These are phyloP conservation scores for Smutsia temminckii DNA, from an alignment of 2,797 vertebrate genomes.

Conservation along the genomic window DNA sequence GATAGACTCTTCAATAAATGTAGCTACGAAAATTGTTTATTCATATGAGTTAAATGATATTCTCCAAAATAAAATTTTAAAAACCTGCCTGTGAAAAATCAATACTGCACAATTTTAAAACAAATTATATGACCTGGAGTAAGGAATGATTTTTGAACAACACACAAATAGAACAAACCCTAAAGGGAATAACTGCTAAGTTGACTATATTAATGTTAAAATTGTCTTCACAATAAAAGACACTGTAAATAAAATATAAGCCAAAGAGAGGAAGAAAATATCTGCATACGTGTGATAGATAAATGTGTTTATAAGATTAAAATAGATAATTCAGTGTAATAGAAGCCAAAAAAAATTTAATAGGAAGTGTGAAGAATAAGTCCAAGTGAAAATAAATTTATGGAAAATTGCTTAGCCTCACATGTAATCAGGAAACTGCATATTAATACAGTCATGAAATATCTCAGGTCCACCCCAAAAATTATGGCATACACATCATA, in stretches of 20 bases:
- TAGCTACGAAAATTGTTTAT: not conserved
- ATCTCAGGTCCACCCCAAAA: not conserved
- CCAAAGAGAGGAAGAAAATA: not conserved
- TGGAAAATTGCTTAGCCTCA: not conserved
- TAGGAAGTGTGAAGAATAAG: not conserved
- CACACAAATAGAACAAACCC: constrained; percentile 6
- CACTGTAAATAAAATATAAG: constrained; percentile 30
- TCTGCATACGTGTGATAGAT: not conserved
- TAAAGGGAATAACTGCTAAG: constrained; percentile 30
- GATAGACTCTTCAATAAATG: not conserved
- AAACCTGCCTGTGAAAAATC: constrained; percentile 32
- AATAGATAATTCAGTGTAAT: not conserved
- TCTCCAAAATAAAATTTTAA: constrained; percentile 41
- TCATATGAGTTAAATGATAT: not conserved
- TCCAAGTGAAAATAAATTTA: not conserved
- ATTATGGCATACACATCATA: not conserved
- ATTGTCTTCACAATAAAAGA: constrained; percentile 31
- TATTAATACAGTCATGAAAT: constrained; percentile 27
- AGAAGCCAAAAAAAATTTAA: constrained; percentile 10
- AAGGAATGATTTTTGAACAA: constrained; percentile 39
- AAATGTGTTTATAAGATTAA: constrained; percentile 13
- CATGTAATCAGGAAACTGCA: not conserved
- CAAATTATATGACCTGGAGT: constrained; percentile 33
- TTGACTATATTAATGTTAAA: constrained; percentile 50
- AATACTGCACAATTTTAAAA: constrained; percentile 19